Evolutionary conservation across 1,140 invertebrate genomes (phyloP), one percentile per base, ranked within the genome.

Genomic region (Drosophila pruinosa): DNA sequence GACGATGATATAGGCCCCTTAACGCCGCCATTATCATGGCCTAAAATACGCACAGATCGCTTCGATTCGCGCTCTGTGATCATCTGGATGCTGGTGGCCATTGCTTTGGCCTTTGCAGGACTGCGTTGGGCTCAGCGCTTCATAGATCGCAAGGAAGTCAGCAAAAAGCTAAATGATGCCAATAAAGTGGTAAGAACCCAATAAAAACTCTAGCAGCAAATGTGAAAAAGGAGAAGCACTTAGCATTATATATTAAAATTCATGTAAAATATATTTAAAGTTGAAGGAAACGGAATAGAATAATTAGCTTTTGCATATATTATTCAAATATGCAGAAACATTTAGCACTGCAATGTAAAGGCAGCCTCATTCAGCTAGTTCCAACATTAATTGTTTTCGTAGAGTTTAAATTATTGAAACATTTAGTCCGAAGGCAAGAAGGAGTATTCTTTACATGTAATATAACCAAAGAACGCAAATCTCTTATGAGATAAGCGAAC

Each of bases 21-120:
- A 4, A 72, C 82, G 1, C 89, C 85, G 1, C 70, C 76, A 0
- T 38, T 89, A 2, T 71, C 72, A 0, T 90, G 81, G 85, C 89
- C 85, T 1, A 82, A 72, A 19, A 86, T 90, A 38, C 86, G 82
- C 6, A 76, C 90, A 3, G 89, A 91, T 54, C 74, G 76, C 7
- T 90, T 91, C 4, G 89, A 91, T 52, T 90, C 89, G 0, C 76
- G 89, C 14, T 90, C 89, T 0, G 89, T 91, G 1, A 90, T 91
- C 8, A 91, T 91, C n/a, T 91, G 89, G 89, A 88, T 91, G 89
- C 52, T 91, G 41, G 83, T 58, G 21, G 76, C 85, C 14, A 89
- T 91, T 39, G 85, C 82, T 1, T 31, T 90, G 1, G 75, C 82
- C 3, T 91, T 91, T 50, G 43, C 89, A 0, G 79, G 76, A 8